phyloP scores from a whole-genome alignment of 2,888 invertebrate species.

The Oscheius myriophilus region DNA sequence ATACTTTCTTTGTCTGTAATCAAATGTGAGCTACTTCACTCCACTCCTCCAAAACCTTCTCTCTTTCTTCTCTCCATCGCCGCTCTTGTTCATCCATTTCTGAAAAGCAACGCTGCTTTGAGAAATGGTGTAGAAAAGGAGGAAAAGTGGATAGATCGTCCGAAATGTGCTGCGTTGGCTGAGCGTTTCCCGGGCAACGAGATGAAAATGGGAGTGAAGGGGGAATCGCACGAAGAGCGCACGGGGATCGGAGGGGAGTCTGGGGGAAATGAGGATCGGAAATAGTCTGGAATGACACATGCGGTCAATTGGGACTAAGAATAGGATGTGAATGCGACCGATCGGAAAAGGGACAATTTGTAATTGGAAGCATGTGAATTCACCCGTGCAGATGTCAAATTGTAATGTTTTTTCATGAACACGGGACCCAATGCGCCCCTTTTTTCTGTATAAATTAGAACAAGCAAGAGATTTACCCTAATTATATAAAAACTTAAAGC shows the following conservation, averaged over 20 bases:
- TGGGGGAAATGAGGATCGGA: neutral
- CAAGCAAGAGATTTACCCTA: too few species aligned
- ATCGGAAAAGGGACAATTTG: too few species aligned
- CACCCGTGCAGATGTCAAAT: too few species aligned
- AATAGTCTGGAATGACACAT: too few species aligned
- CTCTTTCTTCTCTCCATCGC: constrained; percentile 40
- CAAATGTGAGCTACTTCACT: constrained; percentile 38
- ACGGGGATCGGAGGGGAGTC: too few species aligned
- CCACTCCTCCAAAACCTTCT: constrained; percentile 49
- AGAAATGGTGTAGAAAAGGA: neutral
- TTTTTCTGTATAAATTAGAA: too few species aligned
- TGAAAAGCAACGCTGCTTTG: neutral
- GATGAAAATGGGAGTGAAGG: neutral
- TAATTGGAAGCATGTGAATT: too few species aligned
- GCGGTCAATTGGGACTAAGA: too few species aligned
- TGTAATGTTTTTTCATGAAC: too few species aligned
- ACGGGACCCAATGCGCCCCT: too few species aligned
- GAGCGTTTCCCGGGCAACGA: constrained; percentile 9
- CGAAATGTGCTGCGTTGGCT: neutral
- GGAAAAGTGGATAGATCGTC: neutral
- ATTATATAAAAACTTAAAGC: too few species aligned
- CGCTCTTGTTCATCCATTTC: constrained; percentile 34
- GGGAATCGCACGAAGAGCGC: neutral
- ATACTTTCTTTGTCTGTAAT: neutral
- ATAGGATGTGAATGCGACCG: too few species aligned